Evolutionary conservation across 1,140 invertebrate genomes (phyloP), one percentile per base, ranked within the genome.

Genomic region (Diuraphis noxia): DNA sequence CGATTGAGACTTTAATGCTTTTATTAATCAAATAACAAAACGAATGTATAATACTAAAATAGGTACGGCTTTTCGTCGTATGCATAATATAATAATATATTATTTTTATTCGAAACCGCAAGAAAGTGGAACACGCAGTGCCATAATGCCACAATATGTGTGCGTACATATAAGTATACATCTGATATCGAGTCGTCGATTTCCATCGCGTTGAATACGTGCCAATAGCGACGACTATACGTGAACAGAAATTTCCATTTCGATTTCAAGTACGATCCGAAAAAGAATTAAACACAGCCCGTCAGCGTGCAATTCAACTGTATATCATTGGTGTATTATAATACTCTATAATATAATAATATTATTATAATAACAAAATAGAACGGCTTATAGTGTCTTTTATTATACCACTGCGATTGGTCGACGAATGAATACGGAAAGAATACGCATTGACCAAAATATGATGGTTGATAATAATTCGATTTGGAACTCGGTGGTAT

Each of bases 71-170:
- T 82, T 41, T 38, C 81, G 25, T 23, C 23, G 9, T 84, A 84
- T 7, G 30, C 30, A 41, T 43, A 38, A 2, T 79, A 84, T 43
- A 84, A 25, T 30, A 43, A 34, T n/a, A 84, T 43, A 84, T 84
- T 84, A 84, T n/a, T 86, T 88, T 40, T 63, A 63, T 40, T 88
- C 36, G 36, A 63, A 88, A 88, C 38, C 36, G 0, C 34, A 88
- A 88, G 86, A 88, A 88, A 88, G 86, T 63, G 36, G 36, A 88
- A 88, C 36, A 40, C 38, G 13, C 34, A 36, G n/a, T 63, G 56
- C 56, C 23, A 23, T 17, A 25, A 38, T 52, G 23, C 36, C 23
- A 87, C 10, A 34, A 46, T 46, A 25, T 34, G 2, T 34, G 30
- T 43, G n/a, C 19, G 41, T n/a, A 43, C 10, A 4, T 21, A 85